These are phyloP conservation scores for Drosophila antonietae DNA, from an alignment of 2,888 invertebrate genomes.

Conservation along the genomic window DNA sequence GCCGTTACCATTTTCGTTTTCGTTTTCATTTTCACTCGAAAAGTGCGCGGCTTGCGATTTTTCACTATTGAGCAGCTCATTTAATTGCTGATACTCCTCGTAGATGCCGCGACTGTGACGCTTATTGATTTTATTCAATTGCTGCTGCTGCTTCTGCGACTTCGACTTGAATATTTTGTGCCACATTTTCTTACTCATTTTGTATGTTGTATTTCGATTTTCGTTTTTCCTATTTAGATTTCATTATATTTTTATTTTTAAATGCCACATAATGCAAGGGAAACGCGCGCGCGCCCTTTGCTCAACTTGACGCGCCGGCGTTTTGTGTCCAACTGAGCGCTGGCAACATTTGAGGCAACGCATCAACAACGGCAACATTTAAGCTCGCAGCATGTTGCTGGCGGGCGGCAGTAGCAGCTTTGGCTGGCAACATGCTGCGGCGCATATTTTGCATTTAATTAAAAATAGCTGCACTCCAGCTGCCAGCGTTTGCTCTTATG, in stretches of 20 bases:
- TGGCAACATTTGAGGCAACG: constrained; percentile 45
- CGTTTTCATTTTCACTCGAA: constrained; percentile 60
- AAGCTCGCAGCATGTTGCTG: constrained; percentile 34
- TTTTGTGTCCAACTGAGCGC: constrained; percentile 56
- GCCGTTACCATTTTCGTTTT: constrained; percentile 37
- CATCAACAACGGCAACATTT: background rate
- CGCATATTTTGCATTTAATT: constrained; percentile 68
- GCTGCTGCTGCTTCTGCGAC: constrained; percentile 75
- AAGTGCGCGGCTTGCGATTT: constrained; percentile 46
- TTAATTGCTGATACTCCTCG: constrained; percentile 81
- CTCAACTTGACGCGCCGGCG: constrained; percentile 66
- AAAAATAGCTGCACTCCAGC: constrained; percentile 79
- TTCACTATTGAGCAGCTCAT: constrained; percentile 63
- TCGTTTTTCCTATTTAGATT: constrained; percentile 26
- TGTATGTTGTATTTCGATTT: constrained; percentile 22
- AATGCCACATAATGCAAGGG: constrained; percentile 32
- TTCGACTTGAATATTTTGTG: constrained; percentile 84
- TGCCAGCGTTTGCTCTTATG: constrained; percentile 46
- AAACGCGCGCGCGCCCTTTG: background rate
- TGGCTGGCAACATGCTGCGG: constrained; percentile 62
- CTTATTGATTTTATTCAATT: constrained; percentile 69
- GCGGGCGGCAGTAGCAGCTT: constrained; percentile 9
- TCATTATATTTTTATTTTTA: constrained; percentile 44
- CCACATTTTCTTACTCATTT: constrained; percentile 85
- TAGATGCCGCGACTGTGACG: constrained; percentile 80